These are phyloP conservation scores for Babyrousa celebensis DNA, from an alignment of 2,797 vertebrate species.

Conservation along the genomic window DNA sequence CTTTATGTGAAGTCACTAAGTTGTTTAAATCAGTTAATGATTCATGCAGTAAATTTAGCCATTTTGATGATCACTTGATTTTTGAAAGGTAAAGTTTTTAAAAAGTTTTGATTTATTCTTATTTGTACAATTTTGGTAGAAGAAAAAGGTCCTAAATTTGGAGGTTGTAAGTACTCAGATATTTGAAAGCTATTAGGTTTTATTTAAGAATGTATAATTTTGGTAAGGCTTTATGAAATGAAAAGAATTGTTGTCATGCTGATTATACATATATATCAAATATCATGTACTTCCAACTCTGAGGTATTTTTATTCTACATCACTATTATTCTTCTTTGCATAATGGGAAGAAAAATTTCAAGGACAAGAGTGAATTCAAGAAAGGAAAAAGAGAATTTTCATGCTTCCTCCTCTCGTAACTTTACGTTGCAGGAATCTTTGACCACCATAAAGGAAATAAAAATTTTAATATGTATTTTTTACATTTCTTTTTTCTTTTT, in stretches of 20 bases:
- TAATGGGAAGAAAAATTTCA: conserved; percentile 54
- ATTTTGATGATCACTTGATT: conserved; percentile 68
- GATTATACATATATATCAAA: conserved; percentile 53
- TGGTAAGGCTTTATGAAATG: conserved; percentile 52
- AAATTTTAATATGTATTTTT: background rate
- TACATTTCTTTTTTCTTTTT: too few species aligned
- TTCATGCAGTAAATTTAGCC: conserved; percentile 53
- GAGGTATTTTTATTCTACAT: conserved; percentile 26
- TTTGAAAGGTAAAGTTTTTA: conserved; percentile 44
- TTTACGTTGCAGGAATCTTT: conserved; percentile 27
- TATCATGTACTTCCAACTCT: conserved; percentile 54
- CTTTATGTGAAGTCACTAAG: conserved; percentile 23
- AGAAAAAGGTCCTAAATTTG: conserved; percentile 75
- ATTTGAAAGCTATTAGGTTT: conserved; percentile 72
- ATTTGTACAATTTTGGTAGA: conserved; percentile 69
- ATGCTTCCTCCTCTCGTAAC: background rate
- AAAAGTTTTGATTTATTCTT: conserved; percentile 61
- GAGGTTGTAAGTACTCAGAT: conserved; percentile 73
- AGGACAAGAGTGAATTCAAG: conserved; percentile 3
- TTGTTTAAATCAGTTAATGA: conserved; percentile 65
- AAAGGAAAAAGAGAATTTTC: conserved; percentile 51
- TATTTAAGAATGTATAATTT: conserved; percentile 76
- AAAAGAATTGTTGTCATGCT: conserved; percentile 73
- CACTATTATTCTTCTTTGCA: conserved; percentile 50
- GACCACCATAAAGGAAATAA: background rate